These are phyloP conservation scores for Micronisus gabar DNA, from an alignment of 2,113 vertebrate genomes.

Conservation along the genomic window DNA sequence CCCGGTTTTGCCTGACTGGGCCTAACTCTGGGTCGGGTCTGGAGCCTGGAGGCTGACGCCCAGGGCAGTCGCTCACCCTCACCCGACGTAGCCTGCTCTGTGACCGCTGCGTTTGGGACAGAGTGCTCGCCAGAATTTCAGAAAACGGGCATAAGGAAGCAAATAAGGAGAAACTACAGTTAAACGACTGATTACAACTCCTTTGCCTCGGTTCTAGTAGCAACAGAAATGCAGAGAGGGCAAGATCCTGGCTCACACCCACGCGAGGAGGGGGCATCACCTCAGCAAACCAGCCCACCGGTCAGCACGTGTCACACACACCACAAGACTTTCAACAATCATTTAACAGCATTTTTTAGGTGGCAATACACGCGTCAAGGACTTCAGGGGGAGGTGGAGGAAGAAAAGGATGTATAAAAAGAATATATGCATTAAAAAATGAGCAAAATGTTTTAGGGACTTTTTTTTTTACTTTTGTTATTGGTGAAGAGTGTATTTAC, in stretches of 20 bases:
- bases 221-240: neutral
- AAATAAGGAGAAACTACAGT: neutral
- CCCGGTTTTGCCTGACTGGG: neutral
- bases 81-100: accelerated
- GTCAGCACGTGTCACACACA: too few relatives aligned
- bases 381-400: neutral
- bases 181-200: neutral
- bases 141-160: neutral
- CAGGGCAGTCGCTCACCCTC: neutral
- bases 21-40: neutral
- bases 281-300: neutral
- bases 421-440: neutral
- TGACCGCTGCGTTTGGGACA: accelerated
- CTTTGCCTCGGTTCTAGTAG: neutral
- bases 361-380: neutral
- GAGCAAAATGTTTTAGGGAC: neutral
- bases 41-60: neutral
- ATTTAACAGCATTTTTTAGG: neutral
- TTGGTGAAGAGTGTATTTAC: neutral
- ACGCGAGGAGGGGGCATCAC: accelerated
- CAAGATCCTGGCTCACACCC: neutral
- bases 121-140: neutral
- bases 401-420: neutral
- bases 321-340: neutral
- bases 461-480: neutral